phyloP scores from a whole-genome alignment of 2,797 vertebrate species.

The Sardinella longiceps region DNA sequence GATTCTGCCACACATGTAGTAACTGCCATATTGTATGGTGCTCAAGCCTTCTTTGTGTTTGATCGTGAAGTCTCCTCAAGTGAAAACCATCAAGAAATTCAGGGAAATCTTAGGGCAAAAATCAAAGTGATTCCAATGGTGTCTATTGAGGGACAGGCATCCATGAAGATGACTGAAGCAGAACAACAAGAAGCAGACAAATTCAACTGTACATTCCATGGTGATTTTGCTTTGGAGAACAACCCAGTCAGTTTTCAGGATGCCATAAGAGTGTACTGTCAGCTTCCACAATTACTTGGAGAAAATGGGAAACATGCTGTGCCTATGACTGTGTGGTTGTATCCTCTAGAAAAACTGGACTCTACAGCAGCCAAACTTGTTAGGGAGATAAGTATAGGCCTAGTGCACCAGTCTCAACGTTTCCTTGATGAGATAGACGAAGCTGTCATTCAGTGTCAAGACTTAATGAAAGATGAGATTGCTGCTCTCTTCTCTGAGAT shows the following conservation, averaged over 20 bases:
- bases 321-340: conserved; percentile 65
- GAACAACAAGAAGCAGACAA: conserved; percentile 47
- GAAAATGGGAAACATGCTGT: conserved; percentile 52
- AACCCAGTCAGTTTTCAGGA: conserved; percentile 57
- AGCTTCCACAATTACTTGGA: conserved; percentile 57
- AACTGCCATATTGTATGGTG: conserved; percentile 66
- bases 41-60: conserved; percentile 69
- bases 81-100: conserved; percentile 55
- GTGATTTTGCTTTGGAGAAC: conserved; percentile 61
- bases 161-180: conserved; percentile 49
- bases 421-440: conserved; percentile 60
- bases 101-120: conserved; percentile 51
- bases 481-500: conserved; percentile 52
- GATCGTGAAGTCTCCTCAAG: conserved; percentile 53
- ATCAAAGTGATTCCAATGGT: conserved; percentile 54
- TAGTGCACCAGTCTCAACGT: conserved; percentile 43
- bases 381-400: conserved; percentile 51
- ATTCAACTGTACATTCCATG: conserved; percentile 66
- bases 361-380: conserved; percentile 53
- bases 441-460: conserved; percentile 40
- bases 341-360: conserved; percentile 60
- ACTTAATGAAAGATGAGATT: conserved; percentile 43
- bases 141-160: conserved; percentile 41
- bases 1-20: conserved; percentile 66
- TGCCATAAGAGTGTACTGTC: conserved; percentile 56